Evolutionary conservation across 1,140 invertebrate species (phyloP).

Genomic region (Bombus impatiens): DNA sequence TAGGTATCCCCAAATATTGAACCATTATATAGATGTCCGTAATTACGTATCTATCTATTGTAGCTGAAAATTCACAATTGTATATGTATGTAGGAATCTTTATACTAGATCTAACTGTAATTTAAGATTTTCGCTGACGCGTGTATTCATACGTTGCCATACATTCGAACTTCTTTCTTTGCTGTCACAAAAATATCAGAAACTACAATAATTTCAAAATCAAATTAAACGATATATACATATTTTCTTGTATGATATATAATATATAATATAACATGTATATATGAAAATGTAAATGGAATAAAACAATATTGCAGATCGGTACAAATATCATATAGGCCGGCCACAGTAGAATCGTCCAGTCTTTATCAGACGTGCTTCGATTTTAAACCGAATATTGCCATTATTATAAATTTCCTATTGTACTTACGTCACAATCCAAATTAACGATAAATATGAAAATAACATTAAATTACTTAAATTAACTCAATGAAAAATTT

Average conservation of each 20-base stretch:
- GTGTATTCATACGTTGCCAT: background rate
- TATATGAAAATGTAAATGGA: background rate
- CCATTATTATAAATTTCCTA: background rate
- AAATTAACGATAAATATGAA: background rate
- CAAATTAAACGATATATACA: too few species aligned
- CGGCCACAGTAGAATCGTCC: background rate
- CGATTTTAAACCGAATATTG: background rate
- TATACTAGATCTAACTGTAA: background rate
- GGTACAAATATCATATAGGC: background rate
- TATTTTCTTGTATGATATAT: too few species aligned
- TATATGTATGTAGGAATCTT: background rate
- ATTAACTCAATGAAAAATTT: background rate
- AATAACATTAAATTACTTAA: too few species aligned
- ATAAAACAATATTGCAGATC: background rate
- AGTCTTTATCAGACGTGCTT: background rate
- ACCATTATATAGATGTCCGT: background rate
- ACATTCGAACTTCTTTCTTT: background rate
- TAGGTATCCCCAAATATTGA: background rate
- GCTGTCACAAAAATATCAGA: too few species aligned
- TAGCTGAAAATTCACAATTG: background rate
- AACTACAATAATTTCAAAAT: too few species aligned
- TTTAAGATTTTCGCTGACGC: background rate
- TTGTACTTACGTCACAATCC: background rate
- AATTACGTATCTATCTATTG: background rate
- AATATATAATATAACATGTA: too few species aligned